phyloP scores from a whole-genome alignment of 1,140 invertebrate species.

The Euborellia annulipes region DNA sequence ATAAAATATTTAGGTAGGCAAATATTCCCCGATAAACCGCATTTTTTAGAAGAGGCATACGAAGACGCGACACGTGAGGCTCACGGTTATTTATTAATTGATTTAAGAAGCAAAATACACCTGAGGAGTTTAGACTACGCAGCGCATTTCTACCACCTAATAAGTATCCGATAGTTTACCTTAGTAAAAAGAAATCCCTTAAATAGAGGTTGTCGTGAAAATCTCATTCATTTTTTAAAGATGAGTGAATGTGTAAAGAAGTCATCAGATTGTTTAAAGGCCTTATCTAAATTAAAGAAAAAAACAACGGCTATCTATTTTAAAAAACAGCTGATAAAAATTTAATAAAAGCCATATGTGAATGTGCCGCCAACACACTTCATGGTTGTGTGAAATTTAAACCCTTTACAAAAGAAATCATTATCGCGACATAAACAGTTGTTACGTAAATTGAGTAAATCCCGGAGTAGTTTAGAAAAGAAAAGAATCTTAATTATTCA shows the following conservation, averaged over 20 bases:
- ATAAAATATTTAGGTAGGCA: conserved; percentile 7
- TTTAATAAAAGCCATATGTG: background rate
- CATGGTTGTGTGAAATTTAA: background rate
- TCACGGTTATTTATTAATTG: conserved; percentile 8
- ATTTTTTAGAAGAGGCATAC: conserved; percentile 6
- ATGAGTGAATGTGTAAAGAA: background rate
- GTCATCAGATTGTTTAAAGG: background rate
- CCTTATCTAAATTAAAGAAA: background rate
- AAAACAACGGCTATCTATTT: no score
- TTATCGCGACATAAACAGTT: conserved; percentile 1
- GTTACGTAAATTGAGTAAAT: background rate
- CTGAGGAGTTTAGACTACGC: conserved; percentile 3
- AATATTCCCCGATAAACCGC: conserved; percentile 1
- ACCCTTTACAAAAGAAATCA: background rate
- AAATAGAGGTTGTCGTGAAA: no score
- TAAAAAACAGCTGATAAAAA: conserved; percentile 2
- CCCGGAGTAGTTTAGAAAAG: conserved; percentile 1
- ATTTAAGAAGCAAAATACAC: conserved; percentile 9
- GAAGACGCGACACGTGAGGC: conserved; percentile 4
- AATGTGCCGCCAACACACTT: conserved; percentile 4
- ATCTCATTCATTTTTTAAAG: background rate
- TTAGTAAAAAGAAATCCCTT: no score
- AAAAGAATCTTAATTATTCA: conserved; percentile 7
- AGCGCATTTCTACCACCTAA: no score
- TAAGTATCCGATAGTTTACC: no score